Evolutionary conservation across 2,888 invertebrate genomes (phyloP), one percentile per base, ranked within the genome.

Genomic region (Xestobium rufovillosum): DNA sequence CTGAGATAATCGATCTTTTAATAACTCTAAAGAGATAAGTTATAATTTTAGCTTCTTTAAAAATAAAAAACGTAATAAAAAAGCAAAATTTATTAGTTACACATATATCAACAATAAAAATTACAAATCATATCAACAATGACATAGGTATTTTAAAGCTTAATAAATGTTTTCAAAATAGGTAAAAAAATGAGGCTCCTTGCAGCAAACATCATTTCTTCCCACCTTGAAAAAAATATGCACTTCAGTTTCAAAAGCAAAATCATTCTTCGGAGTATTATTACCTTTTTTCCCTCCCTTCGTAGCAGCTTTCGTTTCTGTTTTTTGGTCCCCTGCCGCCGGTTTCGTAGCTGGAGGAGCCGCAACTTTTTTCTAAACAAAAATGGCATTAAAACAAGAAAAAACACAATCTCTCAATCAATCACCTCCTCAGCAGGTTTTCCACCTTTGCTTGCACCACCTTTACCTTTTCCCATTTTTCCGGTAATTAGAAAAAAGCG

Each of bases 401-500:
- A 8, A 31, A 31, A 34, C 31, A 40, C 42, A 28, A 43, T 38
- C 16, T 23, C 39, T 30, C 29, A 26, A 4, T 35, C 26, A 10
- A 35, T 41, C 26, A 33, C 41, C 31, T 44, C 37, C 14, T 14
- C 35, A 15, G 30, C 40, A 14, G 41, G 45, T 42, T 50, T 50
- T 13, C 48, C 47, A 26, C 48, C 48, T 40, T 50, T 50, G n/a
- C 48, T 47, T 42, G 48, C 48, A 9, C 45, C 50, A 48, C 48
- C 48, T 38, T 36, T 42, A 36, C 37, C 26, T 19, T 26, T 34
- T 16, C 9, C 27, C 4, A 36, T 36, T 36, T 25, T 25, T 14
- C 34, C n/a, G n/a, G n/a, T n/a, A n/a, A n/a, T n/a, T n/a, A n/a
- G n/a, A n/a, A n/a, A n/a, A n/a, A n/a, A n/a, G n/a, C n/a, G n/a